phyloP scores from a whole-genome alignment of 2,888 invertebrate species.

The Phaedon cochleariae region DNA sequence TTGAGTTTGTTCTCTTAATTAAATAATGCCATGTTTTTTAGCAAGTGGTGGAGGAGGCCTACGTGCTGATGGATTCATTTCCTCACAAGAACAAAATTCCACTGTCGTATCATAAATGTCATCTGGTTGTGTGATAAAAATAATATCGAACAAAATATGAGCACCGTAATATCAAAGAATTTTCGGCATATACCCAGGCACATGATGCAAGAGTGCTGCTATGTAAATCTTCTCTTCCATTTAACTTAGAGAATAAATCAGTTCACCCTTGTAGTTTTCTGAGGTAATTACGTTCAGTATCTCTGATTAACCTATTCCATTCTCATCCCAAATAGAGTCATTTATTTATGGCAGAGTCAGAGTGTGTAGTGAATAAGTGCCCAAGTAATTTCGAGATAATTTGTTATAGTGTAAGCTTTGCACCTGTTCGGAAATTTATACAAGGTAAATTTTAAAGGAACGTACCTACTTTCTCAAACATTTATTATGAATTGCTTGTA shows the following conservation, averaged over 20 bases:
- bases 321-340: constrained; percentile 10
- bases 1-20: too few species aligned
- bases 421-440: constrained; percentile 21
- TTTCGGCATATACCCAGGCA: too few species aligned
- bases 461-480: constrained; percentile 19
- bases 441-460: constrained; percentile 11
- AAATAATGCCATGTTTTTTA: too few species aligned
- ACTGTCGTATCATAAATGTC: too few species aligned
- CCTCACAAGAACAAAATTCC: too few species aligned
- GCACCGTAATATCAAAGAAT: too few species aligned
- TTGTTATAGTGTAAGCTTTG: constrained; percentile 20
- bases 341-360: neutral
- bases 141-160: too few species aligned
- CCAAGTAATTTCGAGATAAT: constrained; percentile 22
- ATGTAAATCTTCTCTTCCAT: neutral
- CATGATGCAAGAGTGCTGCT: neutral
- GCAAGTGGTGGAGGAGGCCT: too few species aligned
- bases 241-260: neutral
- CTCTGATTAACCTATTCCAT: neutral
- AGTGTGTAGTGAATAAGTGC: neutral
- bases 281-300: neutral
- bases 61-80: too few species aligned
- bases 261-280: neutral
- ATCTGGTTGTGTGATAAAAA: too few species aligned
- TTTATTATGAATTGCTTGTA: constrained; percentile 12